Evolutionary conservation across 2,113 vertebrate genomes (phyloP), one percentile per base, ranked within the genome.

Genomic region (Leucosticte australis): DNA sequence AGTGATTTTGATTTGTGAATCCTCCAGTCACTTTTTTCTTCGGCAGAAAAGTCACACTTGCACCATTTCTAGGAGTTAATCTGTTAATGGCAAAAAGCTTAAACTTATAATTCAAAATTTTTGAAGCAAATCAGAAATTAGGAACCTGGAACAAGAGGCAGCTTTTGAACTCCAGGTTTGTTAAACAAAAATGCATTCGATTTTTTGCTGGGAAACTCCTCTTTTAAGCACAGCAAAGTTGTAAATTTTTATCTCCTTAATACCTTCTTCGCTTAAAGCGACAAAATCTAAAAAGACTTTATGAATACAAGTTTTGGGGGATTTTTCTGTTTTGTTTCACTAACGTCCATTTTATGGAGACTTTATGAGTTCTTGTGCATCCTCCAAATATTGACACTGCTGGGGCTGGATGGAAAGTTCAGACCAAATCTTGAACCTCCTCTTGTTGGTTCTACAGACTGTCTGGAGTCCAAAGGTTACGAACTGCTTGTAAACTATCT

Each of bases 381-480:
- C 92, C 95, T 90, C 87, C 91, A 96, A 96, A 95, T 97, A 97
- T 96, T 98, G 97, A 97, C 94, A 96, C 67, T 91, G 68, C 70
- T 13, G 65, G 91, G 65, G 86, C 95, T 97, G 93, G 93, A 95
- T 97, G 89, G 97, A 98, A 97, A 97, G 87, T 97, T 97, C 96
- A 97, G 95, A 78, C 84, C 89, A 85, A 95, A 90, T 96, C 95
- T 86, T 94, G 84, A 97, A 92, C 97, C 92, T 94, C 60, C 88
- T 92, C 68, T 16, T 89, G 92, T 96, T 96, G 95, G 95, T 96
- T 92, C 97, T 94, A 67, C 94, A 94, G 95, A 95, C 96, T 96
- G 97, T 98, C 97, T 97, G 94, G 96, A 96, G 97, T 97, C 97
- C 97, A 98, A 98, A 98, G 97, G 98, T 98, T 98, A 97, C 19